Conservation (phyloP, 2,797 vertebrate genomes). For the Mionectes olivaceus region DNA sequence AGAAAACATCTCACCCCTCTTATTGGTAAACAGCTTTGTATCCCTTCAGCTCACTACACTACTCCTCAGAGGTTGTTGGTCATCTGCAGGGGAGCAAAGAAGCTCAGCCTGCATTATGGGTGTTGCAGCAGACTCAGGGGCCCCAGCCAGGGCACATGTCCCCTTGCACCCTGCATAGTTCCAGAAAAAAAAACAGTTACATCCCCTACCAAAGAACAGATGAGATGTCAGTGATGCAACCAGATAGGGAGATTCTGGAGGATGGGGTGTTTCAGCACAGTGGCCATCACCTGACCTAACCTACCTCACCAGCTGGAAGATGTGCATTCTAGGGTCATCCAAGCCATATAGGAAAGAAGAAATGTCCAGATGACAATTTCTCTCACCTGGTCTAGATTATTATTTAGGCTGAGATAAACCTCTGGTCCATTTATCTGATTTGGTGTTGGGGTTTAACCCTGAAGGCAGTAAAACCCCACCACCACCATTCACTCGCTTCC, state of each 20-base stretch:
- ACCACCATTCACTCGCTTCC: background rate
- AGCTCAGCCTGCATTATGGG: background rate
- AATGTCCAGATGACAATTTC: background rate
- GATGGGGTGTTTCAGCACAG: background rate
- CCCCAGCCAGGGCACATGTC: background rate
- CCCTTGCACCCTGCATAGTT: background rate
- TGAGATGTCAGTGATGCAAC: background rate
- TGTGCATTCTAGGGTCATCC: rapidly evolving
- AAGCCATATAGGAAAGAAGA: background rate
- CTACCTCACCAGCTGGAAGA: rapidly evolving
- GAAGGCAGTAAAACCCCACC: background rate
- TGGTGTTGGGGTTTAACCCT: background rate
- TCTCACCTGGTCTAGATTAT: background rate
- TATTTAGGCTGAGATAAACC: background rate
- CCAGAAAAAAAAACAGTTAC: background rate
- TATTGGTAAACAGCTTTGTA: background rate
- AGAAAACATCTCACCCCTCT: background rate
- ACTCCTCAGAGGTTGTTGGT: background rate
- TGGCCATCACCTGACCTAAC: background rate
- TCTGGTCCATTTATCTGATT: background rate
- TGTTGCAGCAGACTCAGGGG: background rate
- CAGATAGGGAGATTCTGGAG: background rate
- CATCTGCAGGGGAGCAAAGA: background rate
- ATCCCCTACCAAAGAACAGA: background rate
- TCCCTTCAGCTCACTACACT: background rate